Percentiles rank a stretch among this genome's conserved stretches.
Evolutionary conservation across 30 jellyfish, hydroid and myxozoan species (phyloP).

Genomic region (Phacellophora camtschatica): DNA sequence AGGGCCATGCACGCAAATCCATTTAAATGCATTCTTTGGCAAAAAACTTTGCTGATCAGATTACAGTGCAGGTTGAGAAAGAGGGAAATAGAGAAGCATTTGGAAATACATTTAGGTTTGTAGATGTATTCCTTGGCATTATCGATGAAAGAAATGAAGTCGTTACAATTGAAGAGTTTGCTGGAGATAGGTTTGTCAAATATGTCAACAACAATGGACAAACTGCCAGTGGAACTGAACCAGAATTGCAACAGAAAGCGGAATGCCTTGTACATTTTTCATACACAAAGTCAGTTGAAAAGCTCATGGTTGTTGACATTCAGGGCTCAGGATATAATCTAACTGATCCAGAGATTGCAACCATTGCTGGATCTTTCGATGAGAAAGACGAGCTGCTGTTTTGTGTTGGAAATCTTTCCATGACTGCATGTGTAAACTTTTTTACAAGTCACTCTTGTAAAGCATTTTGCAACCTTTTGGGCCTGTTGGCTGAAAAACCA

Average conservation of each 20-base stretch:
- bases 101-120: neutral
- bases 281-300: neutral
- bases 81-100: neutral
- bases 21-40: constrained; percentile 49
- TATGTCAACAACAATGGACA: constrained; percentile 13
- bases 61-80: neutral
- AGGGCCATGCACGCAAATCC: constrained; percentile 22
- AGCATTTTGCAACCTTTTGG: neutral
- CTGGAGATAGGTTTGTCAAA: neutral
- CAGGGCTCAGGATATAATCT: constrained; percentile 24
- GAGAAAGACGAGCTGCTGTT: constrained; percentile 1
- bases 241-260: constrained; percentile 16
- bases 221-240: neutral
- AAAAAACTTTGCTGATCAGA: constrained; percentile 15
- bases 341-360: constrained; percentile 14
- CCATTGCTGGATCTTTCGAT: constrained; percentile 23
- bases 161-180: constrained; percentile 44
- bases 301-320: neutral
- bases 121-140: neutral
- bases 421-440: neutral
- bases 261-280: constrained; percentile 23
- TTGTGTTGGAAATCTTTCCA: constrained; percentile 25
- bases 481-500: neutral
- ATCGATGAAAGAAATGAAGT: neutral
- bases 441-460: neutral